These are phyloP conservation scores for Condylura cristata DNA, from an alignment of 2,113 vertebrate genomes.

Conservation along the genomic window DNA sequence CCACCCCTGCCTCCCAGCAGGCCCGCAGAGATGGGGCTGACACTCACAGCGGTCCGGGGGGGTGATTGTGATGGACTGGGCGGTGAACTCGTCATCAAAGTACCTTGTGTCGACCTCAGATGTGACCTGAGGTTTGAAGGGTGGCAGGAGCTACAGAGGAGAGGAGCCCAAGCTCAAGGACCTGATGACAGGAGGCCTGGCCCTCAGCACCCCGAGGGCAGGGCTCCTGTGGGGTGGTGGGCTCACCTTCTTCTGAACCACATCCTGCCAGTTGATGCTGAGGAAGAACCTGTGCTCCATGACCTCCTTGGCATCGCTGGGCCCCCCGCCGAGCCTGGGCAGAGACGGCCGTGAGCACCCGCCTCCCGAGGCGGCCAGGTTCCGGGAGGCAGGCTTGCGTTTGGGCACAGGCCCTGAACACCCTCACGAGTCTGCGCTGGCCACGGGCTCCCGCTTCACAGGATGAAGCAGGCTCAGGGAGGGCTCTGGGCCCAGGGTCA, in stretches of 20 bases:
- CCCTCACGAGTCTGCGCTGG: neutral
- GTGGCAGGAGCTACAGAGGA: slow-evolving; percentile 89
- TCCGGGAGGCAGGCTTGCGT: neutral
- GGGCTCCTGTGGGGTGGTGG: neutral
- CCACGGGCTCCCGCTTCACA: neutral
- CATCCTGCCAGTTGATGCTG: slow-evolving; percentile 94
- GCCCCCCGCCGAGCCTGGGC: slow-evolving; percentile 93
- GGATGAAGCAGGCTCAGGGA: neutral
- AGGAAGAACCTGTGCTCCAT: slow-evolving; percentile 96
- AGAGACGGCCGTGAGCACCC: slow-evolving; percentile 6
- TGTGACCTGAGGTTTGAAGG: slow-evolving; percentile 96
- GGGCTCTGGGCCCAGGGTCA: neutral
- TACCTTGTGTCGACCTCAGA: slow-evolving; percentile 96
- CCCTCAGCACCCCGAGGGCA: neutral
- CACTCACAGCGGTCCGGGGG: slow-evolving; percentile 96
- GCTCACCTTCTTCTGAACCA: slow-evolving; percentile 92
- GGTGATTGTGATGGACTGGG: slow-evolving; percentile 96
- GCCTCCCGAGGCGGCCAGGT: rapidly evolving
- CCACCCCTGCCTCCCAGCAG: neutral
- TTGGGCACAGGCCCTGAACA: neutral
- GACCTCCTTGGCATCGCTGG: slow-evolving; percentile 95
- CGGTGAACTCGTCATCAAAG: slow-evolving; percentile 97
- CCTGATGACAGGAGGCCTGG: neutral
- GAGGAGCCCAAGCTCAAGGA: slow-evolving; percentile 26
- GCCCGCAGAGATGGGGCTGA: rapidly evolving